Conservation (phyloP, 2,888 invertebrate species). For the Plebejus argus region DNA sequence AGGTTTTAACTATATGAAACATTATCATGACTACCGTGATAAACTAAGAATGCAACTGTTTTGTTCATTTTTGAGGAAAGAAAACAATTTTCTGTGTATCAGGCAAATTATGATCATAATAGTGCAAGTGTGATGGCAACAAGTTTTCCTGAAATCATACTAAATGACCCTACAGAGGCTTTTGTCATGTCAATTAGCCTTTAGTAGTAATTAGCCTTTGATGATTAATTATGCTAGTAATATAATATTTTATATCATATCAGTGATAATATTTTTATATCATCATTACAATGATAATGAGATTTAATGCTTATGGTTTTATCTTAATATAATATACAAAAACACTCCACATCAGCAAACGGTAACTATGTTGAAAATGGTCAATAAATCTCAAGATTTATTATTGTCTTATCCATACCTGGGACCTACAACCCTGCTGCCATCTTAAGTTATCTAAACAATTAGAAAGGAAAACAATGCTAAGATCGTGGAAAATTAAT, state of each 20-base stretch:
- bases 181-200: background rate
- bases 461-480: background rate
- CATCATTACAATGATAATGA: slow-evolving; percentile 15
- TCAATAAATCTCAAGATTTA: background rate
- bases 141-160: background rate
- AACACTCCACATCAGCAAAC: background rate
- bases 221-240: background rate
- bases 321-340: slow-evolving; percentile 6
- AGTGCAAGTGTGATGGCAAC: background rate
- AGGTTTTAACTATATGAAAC: background rate
- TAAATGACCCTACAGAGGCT: background rate
- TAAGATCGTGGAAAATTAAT: background rate
- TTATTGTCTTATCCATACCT: slow-evolving; percentile 5
- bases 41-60: background rate
- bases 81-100: background rate
- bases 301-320: slow-evolving; percentile 20
- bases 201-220: background rate
- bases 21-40: background rate
- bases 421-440: background rate
- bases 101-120: background rate
- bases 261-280: slow-evolving; percentile 22
- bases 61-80: background rate
- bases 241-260: background rate
- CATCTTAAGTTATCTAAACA: slow-evolving; percentile 21
- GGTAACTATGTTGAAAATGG: background rate